These are phyloP conservation scores for Heliconius ethilla DNA, from an alignment of 2,888 invertebrate genomes.

Conservation along the genomic window DNA sequence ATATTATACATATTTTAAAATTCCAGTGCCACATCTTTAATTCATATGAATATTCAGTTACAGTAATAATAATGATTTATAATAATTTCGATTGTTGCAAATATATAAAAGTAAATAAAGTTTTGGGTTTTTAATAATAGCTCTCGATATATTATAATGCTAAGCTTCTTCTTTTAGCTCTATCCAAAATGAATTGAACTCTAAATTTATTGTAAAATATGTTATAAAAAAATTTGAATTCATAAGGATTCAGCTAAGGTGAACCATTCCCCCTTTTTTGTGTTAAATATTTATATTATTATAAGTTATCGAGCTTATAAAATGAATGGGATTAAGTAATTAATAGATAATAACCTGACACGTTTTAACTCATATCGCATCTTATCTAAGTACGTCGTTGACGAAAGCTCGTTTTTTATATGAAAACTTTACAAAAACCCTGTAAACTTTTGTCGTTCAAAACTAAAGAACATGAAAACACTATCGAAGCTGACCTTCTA, in stretches of 20 bases:
- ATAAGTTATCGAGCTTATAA: not conserved
- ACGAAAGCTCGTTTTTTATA: not conserved
- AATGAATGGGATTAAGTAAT: not conserved
- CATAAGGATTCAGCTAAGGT: accelerated
- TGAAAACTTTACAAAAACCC: not conserved
- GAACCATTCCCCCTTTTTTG: not conserved
- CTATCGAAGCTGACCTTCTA: conserved; percentile 45
- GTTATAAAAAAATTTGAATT: too few relatives aligned
- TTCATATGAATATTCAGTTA: too few relatives aligned
- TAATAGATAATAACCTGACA: not conserved
- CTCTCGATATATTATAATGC: not conserved
- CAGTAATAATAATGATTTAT: too few relatives aligned
- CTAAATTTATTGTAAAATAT: too few relatives aligned
- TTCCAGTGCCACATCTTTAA: too few relatives aligned
- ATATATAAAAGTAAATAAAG: too few relatives aligned
- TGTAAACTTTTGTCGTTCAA: conserved; percentile 7
- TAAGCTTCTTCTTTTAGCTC: too few relatives aligned
- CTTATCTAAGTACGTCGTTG: not conserved
- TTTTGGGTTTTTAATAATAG: too few relatives aligned
- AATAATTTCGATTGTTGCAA: too few relatives aligned
- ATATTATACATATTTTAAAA: too few relatives aligned
- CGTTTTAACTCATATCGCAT: not conserved
- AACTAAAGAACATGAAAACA: conserved; percentile 28
- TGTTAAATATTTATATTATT: too few relatives aligned
- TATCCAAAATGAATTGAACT: too few relatives aligned